Evolutionary conservation across 2,113 vertebrate genomes (phyloP).

Genomic region (Gymnocephalus cernua): DNA sequence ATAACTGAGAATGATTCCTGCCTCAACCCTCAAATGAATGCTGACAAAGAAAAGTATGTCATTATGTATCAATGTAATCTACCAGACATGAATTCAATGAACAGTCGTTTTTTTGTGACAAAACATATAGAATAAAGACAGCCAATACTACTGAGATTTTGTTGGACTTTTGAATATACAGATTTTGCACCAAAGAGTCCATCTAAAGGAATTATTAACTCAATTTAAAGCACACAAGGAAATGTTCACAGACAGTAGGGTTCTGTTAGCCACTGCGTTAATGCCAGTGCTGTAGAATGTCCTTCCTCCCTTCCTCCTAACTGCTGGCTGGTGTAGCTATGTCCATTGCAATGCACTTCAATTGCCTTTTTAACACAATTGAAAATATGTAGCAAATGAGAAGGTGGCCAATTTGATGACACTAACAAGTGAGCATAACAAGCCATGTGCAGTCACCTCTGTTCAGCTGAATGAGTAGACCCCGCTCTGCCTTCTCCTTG

Average conservation of each 20-base stretch:
- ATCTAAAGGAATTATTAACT: background rate
- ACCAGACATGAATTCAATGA: background rate
- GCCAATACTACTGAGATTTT: background rate
- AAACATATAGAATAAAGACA: background rate
- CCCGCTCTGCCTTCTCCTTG: constrained; percentile 76
- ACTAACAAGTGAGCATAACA: constrained; percentile 65
- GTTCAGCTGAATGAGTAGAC: constrained; percentile 60
- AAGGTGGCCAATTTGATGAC: constrained; percentile 56
- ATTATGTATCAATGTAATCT: background rate
- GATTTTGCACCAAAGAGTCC: background rate
- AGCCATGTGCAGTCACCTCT: constrained; percentile 42
- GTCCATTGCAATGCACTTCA: constrained; percentile 45
- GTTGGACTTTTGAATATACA: background rate
- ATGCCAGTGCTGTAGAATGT: background rate
- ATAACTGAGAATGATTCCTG: background rate
- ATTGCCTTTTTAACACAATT: constrained; percentile 30
- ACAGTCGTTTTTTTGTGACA: background rate
- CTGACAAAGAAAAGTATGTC: background rate
- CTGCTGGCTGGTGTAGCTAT: constrained; percentile 37
- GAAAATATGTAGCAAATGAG: constrained; percentile 37
- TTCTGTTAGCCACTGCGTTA: background rate
- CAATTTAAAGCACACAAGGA: background rate
- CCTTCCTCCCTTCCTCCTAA: background rate
- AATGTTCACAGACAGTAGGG: background rate
- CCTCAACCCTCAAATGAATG: too few species aligned